phyloP scores from a whole-genome alignment of 1,140 invertebrate species.

The Carposina sasakii region DNA sequence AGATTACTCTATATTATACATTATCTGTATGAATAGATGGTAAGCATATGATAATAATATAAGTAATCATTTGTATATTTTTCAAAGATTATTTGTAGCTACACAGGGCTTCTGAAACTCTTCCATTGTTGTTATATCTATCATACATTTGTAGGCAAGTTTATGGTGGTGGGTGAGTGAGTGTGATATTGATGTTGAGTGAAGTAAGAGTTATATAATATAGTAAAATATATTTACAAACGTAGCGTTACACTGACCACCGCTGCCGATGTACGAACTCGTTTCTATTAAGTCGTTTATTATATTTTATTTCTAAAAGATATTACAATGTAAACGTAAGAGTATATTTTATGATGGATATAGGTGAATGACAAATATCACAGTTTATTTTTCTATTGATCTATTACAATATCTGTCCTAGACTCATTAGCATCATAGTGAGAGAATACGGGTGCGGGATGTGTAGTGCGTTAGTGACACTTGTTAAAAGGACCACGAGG shows the following conservation, averaged over 20 bases:
- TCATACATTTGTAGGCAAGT: conserved; percentile 22
- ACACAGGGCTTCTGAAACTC: conserved; percentile 53
- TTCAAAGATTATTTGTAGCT: too few relatives aligned
- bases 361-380: conserved; percentile 32
- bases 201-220: conserved; percentile 22
- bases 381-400: conserved; percentile 56
- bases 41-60: too few relatives aligned
- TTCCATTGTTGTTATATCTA: conserved; percentile 66
- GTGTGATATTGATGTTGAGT: conserved; percentile 30
- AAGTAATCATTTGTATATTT: too few relatives aligned
- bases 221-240: conserved; percentile 15
- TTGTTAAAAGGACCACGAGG: conserved; percentile 22
- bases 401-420: conserved; percentile 31
- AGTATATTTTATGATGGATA: conserved; percentile 43
- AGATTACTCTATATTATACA: too few relatives aligned
- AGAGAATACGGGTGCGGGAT: not conserved
- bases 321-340: conserved; percentile 27
- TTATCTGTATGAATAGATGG: too few relatives aligned
- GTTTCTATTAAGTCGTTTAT: not conserved
- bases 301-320: conserved; percentile 12
- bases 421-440: conserved; percentile 27
- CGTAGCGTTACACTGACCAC: conserved; percentile 20
- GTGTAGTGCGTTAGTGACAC: conserved; percentile 7
- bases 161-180: conserved; percentile 26
- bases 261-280: conserved; percentile 8